These are phyloP conservation scores for Stenichneumon culpator DNA, from an alignment of 2,888 invertebrate genomes.

Conservation along the genomic window DNA sequence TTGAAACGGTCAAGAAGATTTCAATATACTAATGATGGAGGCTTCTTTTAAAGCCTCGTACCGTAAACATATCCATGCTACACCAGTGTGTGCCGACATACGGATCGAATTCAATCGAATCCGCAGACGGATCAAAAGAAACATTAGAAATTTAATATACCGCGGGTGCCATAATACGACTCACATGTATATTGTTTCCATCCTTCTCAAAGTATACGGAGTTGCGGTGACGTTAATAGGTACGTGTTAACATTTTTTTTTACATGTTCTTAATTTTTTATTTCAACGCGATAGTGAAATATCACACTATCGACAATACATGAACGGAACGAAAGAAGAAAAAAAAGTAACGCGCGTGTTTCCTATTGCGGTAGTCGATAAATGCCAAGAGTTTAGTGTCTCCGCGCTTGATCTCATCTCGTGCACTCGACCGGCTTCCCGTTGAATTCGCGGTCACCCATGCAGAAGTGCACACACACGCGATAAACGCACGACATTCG, in stretches of 20 bases:
- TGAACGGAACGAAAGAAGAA: not conserved
- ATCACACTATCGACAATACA: not conserved
- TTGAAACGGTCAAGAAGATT: not conserved
- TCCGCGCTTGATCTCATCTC: constrained; percentile 40
- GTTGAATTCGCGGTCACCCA: constrained; percentile 52
- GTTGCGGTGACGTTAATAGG: not conserved
- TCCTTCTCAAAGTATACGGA: not conserved
- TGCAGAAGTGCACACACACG: constrained; percentile 30
- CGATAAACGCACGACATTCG: constrained; percentile 70
- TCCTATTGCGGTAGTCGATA: not conserved
- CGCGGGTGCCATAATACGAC: not conserved
- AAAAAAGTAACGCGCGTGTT: not conserved
- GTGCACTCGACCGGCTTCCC: constrained; percentile 20
- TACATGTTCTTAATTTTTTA: not conserved
- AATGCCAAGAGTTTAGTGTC: constrained; percentile 32
- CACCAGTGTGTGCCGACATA: not conserved
- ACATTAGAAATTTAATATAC: not conserved
- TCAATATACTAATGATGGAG: not conserved
- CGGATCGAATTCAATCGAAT: not conserved
- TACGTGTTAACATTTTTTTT: not conserved
- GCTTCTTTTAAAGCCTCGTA: not conserved
- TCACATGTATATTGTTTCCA: not conserved
- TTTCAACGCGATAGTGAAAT: not conserved
- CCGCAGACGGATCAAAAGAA: not conserved
- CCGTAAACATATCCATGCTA: not conserved